phyloP scores from a whole-genome alignment of 2,797 vertebrate species.

The Anguilla pacifica region DNA sequence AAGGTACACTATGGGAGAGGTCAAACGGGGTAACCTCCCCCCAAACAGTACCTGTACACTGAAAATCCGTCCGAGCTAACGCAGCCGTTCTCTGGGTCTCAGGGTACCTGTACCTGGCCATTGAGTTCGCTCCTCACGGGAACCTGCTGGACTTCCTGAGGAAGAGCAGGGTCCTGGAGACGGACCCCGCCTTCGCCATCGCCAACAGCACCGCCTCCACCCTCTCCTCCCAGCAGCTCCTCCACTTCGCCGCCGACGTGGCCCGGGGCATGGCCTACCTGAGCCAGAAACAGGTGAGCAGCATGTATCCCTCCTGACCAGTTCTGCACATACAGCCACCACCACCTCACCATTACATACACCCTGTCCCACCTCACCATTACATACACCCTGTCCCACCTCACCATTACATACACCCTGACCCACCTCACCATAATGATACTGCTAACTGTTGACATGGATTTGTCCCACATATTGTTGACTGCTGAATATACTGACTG shows the following conservation, averaged over 20 bases:
- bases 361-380: too few species aligned
- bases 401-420: too few species aligned
- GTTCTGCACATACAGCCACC: too few species aligned
- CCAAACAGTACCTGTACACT: too few species aligned
- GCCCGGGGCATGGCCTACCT: constrained; percentile 86
- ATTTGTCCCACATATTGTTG: background rate
- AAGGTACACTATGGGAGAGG: too few species aligned
- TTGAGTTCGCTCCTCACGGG: constrained; percentile 69
- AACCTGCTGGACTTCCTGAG: too few species aligned
- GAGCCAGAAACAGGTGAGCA: constrained; percentile 83
- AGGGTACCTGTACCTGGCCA: constrained; percentile 86
- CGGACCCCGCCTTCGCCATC: constrained; percentile 84
- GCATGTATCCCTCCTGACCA: too few species aligned
- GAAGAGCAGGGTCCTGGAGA: constrained; percentile 53
- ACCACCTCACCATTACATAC: too few species aligned
- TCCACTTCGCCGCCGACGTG: constrained; percentile 85
- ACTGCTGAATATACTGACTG: background rate
- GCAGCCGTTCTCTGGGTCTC: constrained; percentile 2
- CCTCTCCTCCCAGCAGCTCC: constrained; percentile 81
- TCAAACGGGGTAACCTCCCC: too few species aligned
- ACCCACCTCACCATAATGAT: background rate
- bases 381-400: too few species aligned
- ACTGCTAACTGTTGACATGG: background rate
- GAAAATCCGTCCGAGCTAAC: background rate
- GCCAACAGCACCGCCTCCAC: constrained; percentile 85